A percentile compares a stretch with the other conserved stretches of the same genome.
phyloP scores from a whole-genome alignment of 1,140 invertebrate genomes.

The Eulimnadia texana region DNA sequence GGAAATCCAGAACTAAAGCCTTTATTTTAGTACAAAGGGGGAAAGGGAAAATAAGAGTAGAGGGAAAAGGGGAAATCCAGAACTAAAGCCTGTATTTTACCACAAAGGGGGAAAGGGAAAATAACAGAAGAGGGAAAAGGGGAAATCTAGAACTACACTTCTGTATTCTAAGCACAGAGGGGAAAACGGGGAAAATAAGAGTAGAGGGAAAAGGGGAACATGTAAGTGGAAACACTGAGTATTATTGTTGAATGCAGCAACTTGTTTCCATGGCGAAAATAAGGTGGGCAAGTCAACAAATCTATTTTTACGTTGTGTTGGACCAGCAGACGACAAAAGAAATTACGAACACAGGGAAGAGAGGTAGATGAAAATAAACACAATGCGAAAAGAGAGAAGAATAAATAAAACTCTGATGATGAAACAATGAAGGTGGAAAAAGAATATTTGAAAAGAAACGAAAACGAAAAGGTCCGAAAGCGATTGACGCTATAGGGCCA shows the following conservation, averaged over 20 bases:
- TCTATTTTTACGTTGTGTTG: not conserved
- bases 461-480: constrained; percentile 2
- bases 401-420: not conserved
- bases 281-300: not conserved
- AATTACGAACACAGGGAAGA: not conserved
- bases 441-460: not conserved
- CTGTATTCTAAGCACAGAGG: too few relatives aligned
- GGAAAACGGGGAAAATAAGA: too few relatives aligned
- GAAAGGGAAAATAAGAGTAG: too few relatives aligned
- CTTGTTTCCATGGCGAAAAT: not conserved
- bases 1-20: too few relatives aligned
- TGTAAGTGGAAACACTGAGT: not conserved
- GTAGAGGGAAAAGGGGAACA: too few relatives aligned
- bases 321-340: not conserved
- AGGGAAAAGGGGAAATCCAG: too few relatives aligned
- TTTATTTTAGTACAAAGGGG: too few relatives aligned
- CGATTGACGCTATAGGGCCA: too few relatives aligned
- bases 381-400: not conserved
- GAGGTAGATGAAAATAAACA: not conserved
- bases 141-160: too few relatives aligned
- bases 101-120: too few relatives aligned
- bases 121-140: too few relatives aligned
- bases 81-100: too few relatives aligned
- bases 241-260: not conserved
- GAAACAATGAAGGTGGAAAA: not conserved